These are phyloP conservation scores for Cariama cristata DNA, from an alignment of 2,113 vertebrate genomes.

Conservation along the genomic window DNA sequence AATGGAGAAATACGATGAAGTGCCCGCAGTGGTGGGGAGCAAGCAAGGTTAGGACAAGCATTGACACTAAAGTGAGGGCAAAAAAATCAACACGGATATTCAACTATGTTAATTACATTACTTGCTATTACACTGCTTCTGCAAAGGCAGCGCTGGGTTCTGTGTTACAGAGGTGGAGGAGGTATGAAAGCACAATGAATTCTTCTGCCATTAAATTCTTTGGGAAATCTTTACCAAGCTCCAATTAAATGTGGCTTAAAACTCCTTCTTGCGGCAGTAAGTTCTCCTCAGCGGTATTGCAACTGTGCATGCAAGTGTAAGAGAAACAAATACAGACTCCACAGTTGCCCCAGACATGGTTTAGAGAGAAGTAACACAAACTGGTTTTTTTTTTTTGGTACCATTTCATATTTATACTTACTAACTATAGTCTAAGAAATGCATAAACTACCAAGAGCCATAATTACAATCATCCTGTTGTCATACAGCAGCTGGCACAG, in stretches of 20 bases:
- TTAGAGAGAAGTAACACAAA: not conserved
- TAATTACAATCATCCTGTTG: constrained; percentile 17
- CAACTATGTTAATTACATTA: not conserved
- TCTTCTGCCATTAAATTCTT: not conserved
- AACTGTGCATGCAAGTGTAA: not conserved
- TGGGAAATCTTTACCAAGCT: constrained; percentile 12
- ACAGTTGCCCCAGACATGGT: not conserved
- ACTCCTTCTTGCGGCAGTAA: not conserved
- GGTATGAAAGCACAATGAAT: not conserved
- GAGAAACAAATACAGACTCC: constrained; percentile 25
- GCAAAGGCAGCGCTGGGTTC: not conserved
- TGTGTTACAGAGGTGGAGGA: not conserved
- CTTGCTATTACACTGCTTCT: not conserved
- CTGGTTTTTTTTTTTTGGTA: not conserved
- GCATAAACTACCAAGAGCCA: not conserved
- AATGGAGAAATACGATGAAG: not conserved
- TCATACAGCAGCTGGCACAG: constrained; percentile 42
- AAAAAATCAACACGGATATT: not conserved
- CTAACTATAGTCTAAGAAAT: not conserved
- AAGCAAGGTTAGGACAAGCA: not conserved
- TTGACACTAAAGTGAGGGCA: accelerated
- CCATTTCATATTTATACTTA: not conserved
- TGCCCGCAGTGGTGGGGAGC: accelerated
- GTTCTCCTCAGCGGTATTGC: not conserved
- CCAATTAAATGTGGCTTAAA: not conserved